A percentile compares a stretch with the other conserved stretches of the same genome.
Evolutionary conservation across 2,113 vertebrate species (phyloP).

Genomic region (Electrona antarctica): DNA sequence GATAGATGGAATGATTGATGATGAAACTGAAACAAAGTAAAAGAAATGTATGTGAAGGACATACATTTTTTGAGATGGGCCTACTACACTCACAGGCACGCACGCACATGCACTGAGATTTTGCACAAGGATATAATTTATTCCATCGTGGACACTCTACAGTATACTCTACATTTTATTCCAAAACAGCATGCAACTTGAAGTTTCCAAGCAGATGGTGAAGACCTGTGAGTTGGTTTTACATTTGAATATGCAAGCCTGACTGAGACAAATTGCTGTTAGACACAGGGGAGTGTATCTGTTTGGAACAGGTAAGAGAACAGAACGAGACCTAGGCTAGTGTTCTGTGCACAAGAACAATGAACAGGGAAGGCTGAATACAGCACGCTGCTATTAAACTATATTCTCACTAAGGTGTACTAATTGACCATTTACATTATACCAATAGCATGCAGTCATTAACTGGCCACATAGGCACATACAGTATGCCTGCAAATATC

Average conservation of each 20-base stretch:
- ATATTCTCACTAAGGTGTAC: background rate
- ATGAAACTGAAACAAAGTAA: too few species aligned
- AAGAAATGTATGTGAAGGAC: too few species aligned
- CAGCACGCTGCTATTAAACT: background rate
- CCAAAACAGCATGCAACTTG: background rate
- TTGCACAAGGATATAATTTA: slow-evolving; percentile 3
- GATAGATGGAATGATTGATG: too few species aligned
- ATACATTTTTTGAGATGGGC: too few species aligned
- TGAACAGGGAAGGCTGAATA: background rate
- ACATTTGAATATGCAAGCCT: slow-evolving; percentile 19
- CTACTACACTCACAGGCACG: too few species aligned
- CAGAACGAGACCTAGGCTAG: slow-evolving; percentile 7
- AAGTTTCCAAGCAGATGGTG: slow-evolving; percentile 42
- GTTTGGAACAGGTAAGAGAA: slow-evolving; percentile 55
- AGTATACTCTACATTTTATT: background rate
- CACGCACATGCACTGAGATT: too few species aligned
- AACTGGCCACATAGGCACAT: background rate
- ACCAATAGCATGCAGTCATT: background rate
- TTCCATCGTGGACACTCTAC: slow-evolving; percentile 8
- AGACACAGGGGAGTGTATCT: slow-evolving; percentile 48
- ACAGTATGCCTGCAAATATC: slow-evolving; percentile 6
- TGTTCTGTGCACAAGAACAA: background rate
- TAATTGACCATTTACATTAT: slow-evolving; percentile 10
- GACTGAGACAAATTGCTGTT: slow-evolving; percentile 62
- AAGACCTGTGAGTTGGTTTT: background rate